Base-by-base conservation (phyloP, 2,113 vertebrate genomes). In the Sialia sialis region DNA sequence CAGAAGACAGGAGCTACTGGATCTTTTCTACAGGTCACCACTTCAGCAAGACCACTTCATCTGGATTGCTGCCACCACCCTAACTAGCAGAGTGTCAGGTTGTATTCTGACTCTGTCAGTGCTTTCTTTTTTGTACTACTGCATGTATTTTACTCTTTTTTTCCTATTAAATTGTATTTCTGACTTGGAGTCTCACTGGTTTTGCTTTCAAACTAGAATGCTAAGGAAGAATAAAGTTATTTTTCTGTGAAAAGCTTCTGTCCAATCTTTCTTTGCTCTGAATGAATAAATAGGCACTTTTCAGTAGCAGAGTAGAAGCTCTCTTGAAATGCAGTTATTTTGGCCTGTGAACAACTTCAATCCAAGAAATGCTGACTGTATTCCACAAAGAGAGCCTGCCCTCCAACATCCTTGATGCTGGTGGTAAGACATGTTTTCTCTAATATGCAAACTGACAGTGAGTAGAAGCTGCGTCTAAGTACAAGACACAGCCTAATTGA, bases 361-460 rank as follows among this genome's bases (percentile, higher is more conserved):
- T 84, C 32, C 77, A 51, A 86, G 67, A 93, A 87, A 48, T 52
- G 58, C 41, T 63, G 85, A 34, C 39, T 52, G 6, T 77, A 15
- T 81, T 54, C 39, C 48, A 44, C 73, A 38, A 82, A 93, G 66
- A 2, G 12, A 78, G 21, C 22, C 46, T 82, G 43, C 34, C 34
- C 23, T 78, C 56, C 0, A 4, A 6, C 10, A 29, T 26, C 43
- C 6, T 3, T 1, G 26, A 4, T 46, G 34, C 52, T 70, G n/a
- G 13, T 67, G 13, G 14, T 41, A 34, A 55, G 69, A 81, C 12
- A 6, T 62, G 7, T 13, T 69, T 62, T 19, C 43, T 34, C 10
- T 48, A 25, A 25, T n/a, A 62, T 49, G 15, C 8, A 77, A 83
- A 76, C 41, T 91, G 11, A 49, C 9, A 54, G 34, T 32, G 67